Evolutionary conservation across 2,113 vertebrate genomes (phyloP).

Genomic region (Rhodinocichla rosea): DNA sequence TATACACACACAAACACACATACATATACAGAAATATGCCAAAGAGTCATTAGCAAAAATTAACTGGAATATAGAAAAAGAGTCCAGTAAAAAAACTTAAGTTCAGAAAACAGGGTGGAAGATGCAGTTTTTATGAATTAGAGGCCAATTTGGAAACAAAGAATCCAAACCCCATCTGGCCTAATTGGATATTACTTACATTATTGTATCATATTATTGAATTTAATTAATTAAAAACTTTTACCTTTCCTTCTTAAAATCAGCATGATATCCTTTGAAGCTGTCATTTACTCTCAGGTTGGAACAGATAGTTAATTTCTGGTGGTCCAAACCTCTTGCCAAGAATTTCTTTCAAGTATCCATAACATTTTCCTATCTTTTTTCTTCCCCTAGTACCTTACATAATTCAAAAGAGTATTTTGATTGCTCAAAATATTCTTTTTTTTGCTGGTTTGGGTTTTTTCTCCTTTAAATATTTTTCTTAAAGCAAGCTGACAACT

Average conservation of each 20-base stretch:
- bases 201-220: background rate
- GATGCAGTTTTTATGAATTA: background rate
- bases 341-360: slow-evolving; percentile 32
- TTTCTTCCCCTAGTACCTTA: background rate
- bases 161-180: background rate
- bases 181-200: background rate
- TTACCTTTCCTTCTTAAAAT: background rate
- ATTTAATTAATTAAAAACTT: background rate
- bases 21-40: background rate
- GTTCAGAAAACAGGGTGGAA: background rate
- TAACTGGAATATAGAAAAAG: background rate
- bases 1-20: background rate
- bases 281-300: background rate
- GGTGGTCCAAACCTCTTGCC: slow-evolving; percentile 13
- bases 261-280: background rate
- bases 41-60: background rate
- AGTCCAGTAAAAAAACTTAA: background rate
- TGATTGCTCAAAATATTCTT: background rate
- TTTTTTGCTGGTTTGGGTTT: background rate
- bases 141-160: background rate
- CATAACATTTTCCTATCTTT: background rate
- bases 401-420: background rate
- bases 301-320: slow-evolving; percentile 16
- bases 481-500: background rate
- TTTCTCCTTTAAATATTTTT: background rate